phyloP scores from a whole-genome alignment of 1,140 invertebrate genomes.

The Chrysomallon squamiferum region DNA sequence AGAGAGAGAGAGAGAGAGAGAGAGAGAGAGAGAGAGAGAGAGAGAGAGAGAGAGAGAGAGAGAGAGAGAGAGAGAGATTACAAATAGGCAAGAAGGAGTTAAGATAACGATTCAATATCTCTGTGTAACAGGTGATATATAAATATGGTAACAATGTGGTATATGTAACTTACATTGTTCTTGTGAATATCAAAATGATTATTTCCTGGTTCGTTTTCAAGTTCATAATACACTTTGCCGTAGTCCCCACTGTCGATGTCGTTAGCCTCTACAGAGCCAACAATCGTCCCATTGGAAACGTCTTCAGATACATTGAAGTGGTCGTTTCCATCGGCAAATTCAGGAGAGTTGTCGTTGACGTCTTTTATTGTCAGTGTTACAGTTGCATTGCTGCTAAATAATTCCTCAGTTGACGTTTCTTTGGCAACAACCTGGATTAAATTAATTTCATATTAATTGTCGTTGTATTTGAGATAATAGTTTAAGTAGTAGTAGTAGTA shows the following conservation, averaged over 20 bases:
- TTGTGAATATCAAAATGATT: constrained; percentile 6
- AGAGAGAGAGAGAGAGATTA: too few species aligned
- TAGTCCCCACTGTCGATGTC: constrained; percentile 24
- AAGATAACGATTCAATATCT: too few species aligned
- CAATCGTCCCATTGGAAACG: constrained; percentile 4
- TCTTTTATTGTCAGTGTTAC: constrained; percentile 29
- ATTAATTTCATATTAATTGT: neutral
- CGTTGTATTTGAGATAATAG: too few species aligned
- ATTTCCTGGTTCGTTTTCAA: constrained; percentile 7
- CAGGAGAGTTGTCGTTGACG: constrained; percentile 35
- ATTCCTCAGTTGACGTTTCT: constrained; percentile 7
- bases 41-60: too few species aligned
- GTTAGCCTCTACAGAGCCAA: constrained; percentile 21
- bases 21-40: too few species aligned
- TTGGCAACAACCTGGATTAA: constrained; percentile 9
- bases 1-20: too few species aligned
- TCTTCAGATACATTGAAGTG: constrained; percentile 24
- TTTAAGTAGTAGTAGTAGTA: too few species aligned
- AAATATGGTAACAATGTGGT: too few species aligned
- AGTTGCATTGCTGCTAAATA: constrained; percentile 10
- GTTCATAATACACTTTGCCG: constrained; percentile 20
- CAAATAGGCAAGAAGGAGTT: too few species aligned
- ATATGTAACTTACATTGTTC: constrained; percentile 2
- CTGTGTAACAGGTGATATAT: too few species aligned
- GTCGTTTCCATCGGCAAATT: constrained; percentile 22